phyloP scores from a whole-genome alignment of 2,797 vertebrate species.

The Cygnus olor region DNA sequence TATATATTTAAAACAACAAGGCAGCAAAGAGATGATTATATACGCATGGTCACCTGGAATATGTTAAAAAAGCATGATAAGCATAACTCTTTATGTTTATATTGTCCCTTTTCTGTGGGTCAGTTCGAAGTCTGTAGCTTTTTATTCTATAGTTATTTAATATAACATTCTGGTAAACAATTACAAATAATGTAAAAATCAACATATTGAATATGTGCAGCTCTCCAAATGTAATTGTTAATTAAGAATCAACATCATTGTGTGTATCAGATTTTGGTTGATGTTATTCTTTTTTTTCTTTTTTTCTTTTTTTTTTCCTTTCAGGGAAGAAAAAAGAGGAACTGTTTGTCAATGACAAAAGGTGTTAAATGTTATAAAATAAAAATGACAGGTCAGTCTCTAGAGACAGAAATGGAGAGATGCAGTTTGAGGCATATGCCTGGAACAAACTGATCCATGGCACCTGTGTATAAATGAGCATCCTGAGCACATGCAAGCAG shows the following conservation, averaged over 20 bases:
- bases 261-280: rapidly evolving
- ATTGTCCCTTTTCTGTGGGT: not conserved
- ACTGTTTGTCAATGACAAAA: not conserved
- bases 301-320: not conserved
- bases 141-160: not conserved
- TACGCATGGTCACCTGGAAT: not conserved
- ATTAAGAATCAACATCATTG: not conserved
- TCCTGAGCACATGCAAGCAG: not conserved
- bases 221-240: not conserved
- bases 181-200: not conserved
- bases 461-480: rapidly evolving
- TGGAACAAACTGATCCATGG: no score
- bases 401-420: not conserved
- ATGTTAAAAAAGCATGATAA: not conserved
- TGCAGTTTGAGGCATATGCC: rapidly evolving
- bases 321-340: not conserved
- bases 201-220: not conserved
- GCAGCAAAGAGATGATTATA: not conserved
- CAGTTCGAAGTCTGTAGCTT: not conserved
- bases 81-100: no score
- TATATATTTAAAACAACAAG: not conserved
- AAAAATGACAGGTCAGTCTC: no score
- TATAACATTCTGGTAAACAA: not conserved
- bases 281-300: not conserved
- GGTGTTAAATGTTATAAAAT: not conserved